Percentiles rank a stretch among this genome's conserved stretches.
These are phyloP conservation scores for Lethenteron camtschaticum DNA, from an alignment of 2,113 vertebrate genomes.

Conservation along the genomic window DNA sequence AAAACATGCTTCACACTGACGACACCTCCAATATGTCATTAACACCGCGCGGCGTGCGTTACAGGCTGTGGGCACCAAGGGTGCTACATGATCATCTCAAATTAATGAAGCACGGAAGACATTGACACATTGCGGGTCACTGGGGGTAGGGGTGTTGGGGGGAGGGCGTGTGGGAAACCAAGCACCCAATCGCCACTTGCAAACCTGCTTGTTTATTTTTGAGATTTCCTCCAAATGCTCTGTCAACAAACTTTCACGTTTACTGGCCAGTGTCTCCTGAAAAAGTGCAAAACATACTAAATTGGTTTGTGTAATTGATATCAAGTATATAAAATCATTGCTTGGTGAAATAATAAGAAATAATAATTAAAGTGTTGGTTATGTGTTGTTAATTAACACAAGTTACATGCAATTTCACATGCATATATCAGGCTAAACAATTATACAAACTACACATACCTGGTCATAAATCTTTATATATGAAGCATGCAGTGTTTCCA, in stretches of 20 bases:
- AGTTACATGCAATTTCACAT: too few species aligned
- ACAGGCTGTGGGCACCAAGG: not conserved
- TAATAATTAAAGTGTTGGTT: too few species aligned
- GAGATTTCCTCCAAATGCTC: not conserved
- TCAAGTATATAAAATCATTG: too few species aligned
- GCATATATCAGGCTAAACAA: too few species aligned
- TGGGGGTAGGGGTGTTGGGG: not conserved
- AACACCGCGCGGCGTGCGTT: not conserved
- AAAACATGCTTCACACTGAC: too few species aligned
- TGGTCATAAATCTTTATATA: too few species aligned
- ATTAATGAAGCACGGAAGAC: constrained; percentile 2
- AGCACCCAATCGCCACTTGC: not conserved
- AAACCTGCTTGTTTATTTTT: constrained; percentile 1
- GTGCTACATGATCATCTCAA: constrained; percentile 1
- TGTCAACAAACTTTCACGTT: not conserved
- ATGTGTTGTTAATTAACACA: too few species aligned
- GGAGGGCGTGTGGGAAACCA: not conserved
- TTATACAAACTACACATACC: too few species aligned
- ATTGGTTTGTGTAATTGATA: too few species aligned
- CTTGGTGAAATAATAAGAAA: too few species aligned
- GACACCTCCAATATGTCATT: not conserved
- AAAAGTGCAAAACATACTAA: too few species aligned
- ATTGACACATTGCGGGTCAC: not conserved
- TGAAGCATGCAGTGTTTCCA: too few species aligned
- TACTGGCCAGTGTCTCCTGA: not conserved